Evolutionary conservation across 2,888 invertebrate genomes (phyloP), one percentile per base, ranked within the genome.

Genomic region (Macrosoma leucophasiata): DNA sequence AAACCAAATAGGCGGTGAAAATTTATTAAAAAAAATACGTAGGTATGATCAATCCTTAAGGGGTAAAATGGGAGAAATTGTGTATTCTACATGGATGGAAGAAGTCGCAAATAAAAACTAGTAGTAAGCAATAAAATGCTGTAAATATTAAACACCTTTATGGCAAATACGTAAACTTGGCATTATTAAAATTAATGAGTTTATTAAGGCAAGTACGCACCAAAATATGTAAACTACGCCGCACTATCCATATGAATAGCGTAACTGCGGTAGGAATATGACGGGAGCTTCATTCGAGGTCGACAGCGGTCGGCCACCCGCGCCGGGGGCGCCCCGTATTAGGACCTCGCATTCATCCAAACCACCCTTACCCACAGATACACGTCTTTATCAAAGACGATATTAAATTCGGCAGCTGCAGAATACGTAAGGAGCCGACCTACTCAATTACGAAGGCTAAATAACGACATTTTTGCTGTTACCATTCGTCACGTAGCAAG

Each of bases 361-460:
- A 62, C 66, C 64, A 51, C 46, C n/a, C n/a, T n/a, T n/a, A n/a
- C n/a, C n/a, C 55, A 58, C 55, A 53, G 59, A 68, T 68, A 68
- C 68, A 67, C 62, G 68, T 73, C 74, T 73, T 71, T 73, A 75
- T 72, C 69, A 73, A 68, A 70, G n/a, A 58, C 61, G 67, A 69
- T 77, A 76, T 76, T 76, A 75, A 74, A 72, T 69, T 68, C 57
- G 52, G 59, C 62, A 65, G 63, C 58, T 58, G 64, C 53, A n/a
- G n/a, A n/a, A n/a, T n/a, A 65, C 36, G 22, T 36, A 23, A 36
- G 37, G 29, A 38, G n/a, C n/a, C n/a, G n/a, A n/a, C 35, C 15
- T 35, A 43, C 39, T 37, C 34, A 31, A 41, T 46, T 38, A 31
- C 20, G 24, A 11, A 20, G 29, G n/a, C 12, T 31, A 22, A 22